Conservation (phyloP, 2,888 invertebrate species). For the Flexamia atlantica region DNA sequence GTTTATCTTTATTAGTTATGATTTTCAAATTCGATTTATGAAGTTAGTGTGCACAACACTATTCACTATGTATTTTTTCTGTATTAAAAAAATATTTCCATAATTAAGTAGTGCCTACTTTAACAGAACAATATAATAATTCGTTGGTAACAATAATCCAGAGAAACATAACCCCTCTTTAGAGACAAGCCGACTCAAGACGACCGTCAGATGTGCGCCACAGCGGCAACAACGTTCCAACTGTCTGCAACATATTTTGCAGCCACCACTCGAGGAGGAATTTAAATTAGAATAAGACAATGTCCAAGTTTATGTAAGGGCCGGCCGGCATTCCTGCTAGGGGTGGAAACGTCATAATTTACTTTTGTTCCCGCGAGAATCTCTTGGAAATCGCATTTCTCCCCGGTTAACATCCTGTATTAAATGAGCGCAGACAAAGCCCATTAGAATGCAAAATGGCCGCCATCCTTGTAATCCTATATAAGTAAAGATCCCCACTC, state of each 20-base stretch:
- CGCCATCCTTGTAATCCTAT: conserved; percentile 62
- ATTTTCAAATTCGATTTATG: no score
- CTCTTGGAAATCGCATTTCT: conserved; percentile 61
- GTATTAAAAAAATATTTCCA: no score
- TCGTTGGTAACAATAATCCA: not conserved
- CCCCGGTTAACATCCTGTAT: conserved; percentile 62
- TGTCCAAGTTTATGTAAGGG: conserved; percentile 58
- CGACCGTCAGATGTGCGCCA: not conserved
- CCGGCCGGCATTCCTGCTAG: conserved; percentile 50
- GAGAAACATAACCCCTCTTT: not conserved
- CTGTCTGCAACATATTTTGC: conserved; percentile 42
- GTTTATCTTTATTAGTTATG: no score
- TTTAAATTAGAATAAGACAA: conserved; percentile 60
- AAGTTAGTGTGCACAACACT: no score
- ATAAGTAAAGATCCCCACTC: conserved; percentile 63
- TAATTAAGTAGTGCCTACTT: no score
- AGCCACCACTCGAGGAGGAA: conserved; percentile 31
- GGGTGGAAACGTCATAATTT: conserved; percentile 62
- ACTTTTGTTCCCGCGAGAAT: conserved; percentile 61
- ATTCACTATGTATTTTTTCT: no score
- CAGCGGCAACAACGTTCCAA: not conserved
- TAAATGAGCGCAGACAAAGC: conserved; percentile 63
- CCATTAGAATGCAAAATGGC: conserved; percentile 64
- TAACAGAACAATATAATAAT: no score
- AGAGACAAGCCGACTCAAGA: not conserved